Evolutionary conservation across 2,888 invertebrate species (phyloP).

Genomic region (Dryocosmus kuriphilus): DNA sequence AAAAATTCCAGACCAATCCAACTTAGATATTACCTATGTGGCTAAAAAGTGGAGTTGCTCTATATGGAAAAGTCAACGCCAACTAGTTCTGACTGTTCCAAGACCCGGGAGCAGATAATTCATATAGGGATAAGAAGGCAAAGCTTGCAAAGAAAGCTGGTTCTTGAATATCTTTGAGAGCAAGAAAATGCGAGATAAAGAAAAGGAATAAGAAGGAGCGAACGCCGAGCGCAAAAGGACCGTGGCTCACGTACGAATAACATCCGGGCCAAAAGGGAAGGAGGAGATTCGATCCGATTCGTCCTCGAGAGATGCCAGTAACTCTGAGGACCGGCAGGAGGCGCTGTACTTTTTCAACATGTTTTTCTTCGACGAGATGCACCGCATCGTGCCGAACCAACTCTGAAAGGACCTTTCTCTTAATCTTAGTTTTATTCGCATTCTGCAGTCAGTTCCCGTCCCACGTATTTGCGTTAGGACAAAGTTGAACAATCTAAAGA

Average conservation of each 20-base stretch:
- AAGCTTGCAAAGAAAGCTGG: conserved; percentile 53
- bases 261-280: conserved; percentile 57
- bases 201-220: conserved; percentile 52
- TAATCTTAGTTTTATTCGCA: conserved; percentile 57
- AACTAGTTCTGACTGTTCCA: background rate
- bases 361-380: conserved; percentile 59
- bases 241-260: conserved; percentile 59
- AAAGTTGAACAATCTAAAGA: conserved; percentile 20
- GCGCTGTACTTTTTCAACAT: conserved; percentile 57
- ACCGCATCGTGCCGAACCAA: conserved; percentile 59
- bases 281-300: conserved; percentile 53
- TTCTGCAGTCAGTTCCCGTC: conserved; percentile 56
- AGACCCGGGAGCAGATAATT: conserved; percentile 51
- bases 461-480: conserved; percentile 45
- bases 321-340: conserved; percentile 56
- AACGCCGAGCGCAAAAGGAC: conserved; percentile 57
- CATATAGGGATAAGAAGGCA: conserved; percentile 56
- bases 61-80: background rate
- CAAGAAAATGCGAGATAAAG: conserved; percentile 54
- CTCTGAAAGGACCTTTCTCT: conserved; percentile 43
- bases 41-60: background rate
- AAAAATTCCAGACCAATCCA: background rate
- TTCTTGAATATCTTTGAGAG: conserved; percentile 57
- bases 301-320: conserved; percentile 58
- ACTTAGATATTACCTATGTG: background rate